Evolutionary conservation across 2,888 invertebrate genomes (phyloP).

Genomic region (Stegana nigrithorax): DNA sequence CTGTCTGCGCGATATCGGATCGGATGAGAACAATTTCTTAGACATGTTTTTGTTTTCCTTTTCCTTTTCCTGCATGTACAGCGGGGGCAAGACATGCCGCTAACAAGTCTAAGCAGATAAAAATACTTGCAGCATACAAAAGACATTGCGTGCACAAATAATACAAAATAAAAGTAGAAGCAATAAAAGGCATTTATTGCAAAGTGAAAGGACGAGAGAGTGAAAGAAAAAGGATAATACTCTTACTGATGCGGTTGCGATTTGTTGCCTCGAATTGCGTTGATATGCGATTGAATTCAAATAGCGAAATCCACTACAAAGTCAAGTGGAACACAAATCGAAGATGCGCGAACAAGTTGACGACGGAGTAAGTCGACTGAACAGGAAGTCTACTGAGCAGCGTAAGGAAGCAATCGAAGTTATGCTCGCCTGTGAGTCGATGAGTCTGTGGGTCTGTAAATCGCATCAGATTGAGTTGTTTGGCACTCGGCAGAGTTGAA

Average conservation of each 20-base stretch:
- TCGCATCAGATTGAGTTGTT: too few relatives aligned
- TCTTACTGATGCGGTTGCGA: background rate
- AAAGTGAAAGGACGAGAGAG: background rate
- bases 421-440: too few relatives aligned
- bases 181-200: conserved; percentile 10
- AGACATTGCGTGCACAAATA: background rate
- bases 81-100: background rate
- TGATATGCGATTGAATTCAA: conserved; percentile 17
- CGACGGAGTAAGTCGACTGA: background rate
- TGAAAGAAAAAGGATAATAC: conserved; percentile 3
- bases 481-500: background rate
- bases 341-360: background rate
- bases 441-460: too few relatives aligned
- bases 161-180: too few relatives aligned
- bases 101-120: conserved; percentile 10
- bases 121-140: background rate
- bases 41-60: background rate
- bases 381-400: background rate
- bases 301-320: conserved; percentile 10
- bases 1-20: conserved; percentile 26
- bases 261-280: conserved; percentile 1
- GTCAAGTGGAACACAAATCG: conserved; percentile 1
- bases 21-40: conserved; percentile 18
- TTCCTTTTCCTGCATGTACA: conserved; percentile 2
- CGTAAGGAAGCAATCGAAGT: background rate